Evolutionary conservation across 2,888 invertebrate genomes (phyloP), one percentile per base, ranked within the genome.

Genomic region (Orthosia gracilis): DNA sequence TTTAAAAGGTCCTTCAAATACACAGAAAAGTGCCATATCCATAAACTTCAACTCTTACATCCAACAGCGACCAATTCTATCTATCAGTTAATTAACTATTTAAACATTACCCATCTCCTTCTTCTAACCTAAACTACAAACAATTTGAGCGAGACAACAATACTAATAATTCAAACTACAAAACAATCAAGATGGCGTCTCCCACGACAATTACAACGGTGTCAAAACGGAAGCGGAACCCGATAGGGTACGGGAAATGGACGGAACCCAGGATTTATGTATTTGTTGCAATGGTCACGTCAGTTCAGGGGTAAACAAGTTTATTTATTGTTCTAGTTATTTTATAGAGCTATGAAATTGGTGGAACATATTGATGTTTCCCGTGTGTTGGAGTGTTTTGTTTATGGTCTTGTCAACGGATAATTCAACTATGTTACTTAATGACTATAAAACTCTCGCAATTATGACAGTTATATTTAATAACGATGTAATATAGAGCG

Each of bases 201-300:
- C 95, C 91, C 95, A 95, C 95, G 94, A 90, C 91, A 92, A 94
- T 95, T 94, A 93, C 91, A 89, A 88, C 80, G 85, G 90, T 92
- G 94, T 93, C 90, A 92, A 93, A 94, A 89, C 95, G 96, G 96
- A 95, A 93, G 91, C 88, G 90, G 91, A 92, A 94, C 94, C 84
- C 80, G 87, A 78, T 80, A 85, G 89, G 83, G 87, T 89, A 89
- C 85, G 89, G 93, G 88, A 88, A 86, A 80, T 78, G 77, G 76
- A 80, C 72, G 73, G 73, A 73, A 77, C 69, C 70, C 54, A 26
- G 81, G 80, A 91, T 91, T 91, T 89, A 91, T 91, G 87, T 80
- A 85, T 88, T 86, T 91, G 74, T 87, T 72, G 80, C 83, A 85
- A 82, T 71, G 80, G 77, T 79, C 72, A 79, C 74, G 81, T 85